phyloP scores from a whole-genome alignment of 2,888 invertebrate species.

The Drosophila rubida region DNA sequence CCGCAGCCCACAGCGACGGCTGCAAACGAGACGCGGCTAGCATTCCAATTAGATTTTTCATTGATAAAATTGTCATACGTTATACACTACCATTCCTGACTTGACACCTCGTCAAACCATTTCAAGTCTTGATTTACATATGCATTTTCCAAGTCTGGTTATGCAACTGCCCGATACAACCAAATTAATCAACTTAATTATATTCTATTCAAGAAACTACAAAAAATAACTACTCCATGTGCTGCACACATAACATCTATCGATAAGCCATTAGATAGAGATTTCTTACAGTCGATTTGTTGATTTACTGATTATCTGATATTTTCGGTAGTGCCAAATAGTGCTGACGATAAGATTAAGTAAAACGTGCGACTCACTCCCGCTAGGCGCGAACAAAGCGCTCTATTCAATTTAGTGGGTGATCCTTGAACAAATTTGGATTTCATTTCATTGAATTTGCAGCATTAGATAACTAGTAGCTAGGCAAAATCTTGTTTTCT shows the following conservation, averaged over 20 bases:
- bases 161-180: slow-evolving; percentile 29
- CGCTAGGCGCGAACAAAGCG: not conserved
- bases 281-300: slow-evolving; percentile 42
- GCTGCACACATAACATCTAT: slow-evolving; percentile 1
- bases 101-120: slow-evolving; percentile 26
- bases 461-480: not conserved
- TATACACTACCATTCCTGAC: slow-evolving; percentile 13
- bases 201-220: not conserved
- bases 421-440: not conserved
- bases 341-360: slow-evolving; percentile 60
- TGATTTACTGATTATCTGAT: slow-evolving; percentile 41
- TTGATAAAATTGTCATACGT: slow-evolving; percentile 56
- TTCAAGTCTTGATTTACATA: slow-evolving; percentile 37
- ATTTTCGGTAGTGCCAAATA: slow-evolving; percentile 47
- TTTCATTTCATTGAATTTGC: not conserved
- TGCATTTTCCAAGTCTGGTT: slow-evolving; percentile 31
- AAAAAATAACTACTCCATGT: slow-evolving; percentile 6
- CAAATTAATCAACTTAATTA: slow-evolving; percentile 12
- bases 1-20: slow-evolving; percentile 24
- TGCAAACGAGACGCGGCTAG: slow-evolving; percentile 39
- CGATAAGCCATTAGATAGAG: slow-evolving; percentile 46
- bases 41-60: slow-evolving; percentile 43
- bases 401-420: not conserved
- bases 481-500: not conserved
- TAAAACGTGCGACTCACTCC: slow-evolving; percentile 1